Conservation (phyloP, 2,888 invertebrate genomes). For the Molorchus minor region DNA sequence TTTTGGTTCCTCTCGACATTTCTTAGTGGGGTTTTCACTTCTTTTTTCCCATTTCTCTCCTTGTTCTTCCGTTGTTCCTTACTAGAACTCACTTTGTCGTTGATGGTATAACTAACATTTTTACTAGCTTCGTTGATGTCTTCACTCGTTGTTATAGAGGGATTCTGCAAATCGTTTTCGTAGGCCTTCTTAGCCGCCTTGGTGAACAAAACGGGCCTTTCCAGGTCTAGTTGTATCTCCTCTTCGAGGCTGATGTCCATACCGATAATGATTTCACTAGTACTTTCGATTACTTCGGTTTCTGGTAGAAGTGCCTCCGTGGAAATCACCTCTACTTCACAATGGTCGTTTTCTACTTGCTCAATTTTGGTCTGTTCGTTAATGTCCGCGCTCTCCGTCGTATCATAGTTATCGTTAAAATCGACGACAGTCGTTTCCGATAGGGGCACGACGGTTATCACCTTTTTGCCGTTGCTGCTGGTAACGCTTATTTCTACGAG, state of each 20-base stretch:
- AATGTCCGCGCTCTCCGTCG: constrained; percentile 25
- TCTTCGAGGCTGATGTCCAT: constrained; percentile 47
- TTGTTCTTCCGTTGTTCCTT: constrained; percentile 27
- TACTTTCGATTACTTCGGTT: constrained; percentile 35
- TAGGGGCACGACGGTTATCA: constrained; percentile 51
- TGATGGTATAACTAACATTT: constrained; percentile 12
- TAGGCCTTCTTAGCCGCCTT: constrained; percentile 54
- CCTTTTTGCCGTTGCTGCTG: constrained; percentile 49
- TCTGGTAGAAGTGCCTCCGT: constrained; percentile 23
- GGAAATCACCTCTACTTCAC: constrained; percentile 23
- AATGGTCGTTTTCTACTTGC: constrained; percentile 14
- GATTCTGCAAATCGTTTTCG: constrained; percentile 46
- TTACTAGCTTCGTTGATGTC: constrained; percentile 36
- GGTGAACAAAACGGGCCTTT: constrained; percentile 39
- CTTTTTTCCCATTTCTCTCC: constrained; percentile 19
- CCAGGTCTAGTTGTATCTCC: constrained; percentile 44
- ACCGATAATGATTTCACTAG: constrained; percentile 46
- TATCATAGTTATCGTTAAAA: constrained; percentile 50
- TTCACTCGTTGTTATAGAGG: constrained; percentile 45
- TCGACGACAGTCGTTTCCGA: constrained; percentile 48
- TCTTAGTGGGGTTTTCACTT: constrained; percentile 25
- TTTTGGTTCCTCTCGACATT: constrained; percentile 3
- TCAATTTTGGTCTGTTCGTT: constrained; percentile 27
- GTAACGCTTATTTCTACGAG: constrained; percentile 52
- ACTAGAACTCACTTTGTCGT: constrained; percentile 39